These are phyloP conservation scores for Amphipoea oculea DNA, from an alignment of 2,888 invertebrate species.

Conservation along the genomic window DNA sequence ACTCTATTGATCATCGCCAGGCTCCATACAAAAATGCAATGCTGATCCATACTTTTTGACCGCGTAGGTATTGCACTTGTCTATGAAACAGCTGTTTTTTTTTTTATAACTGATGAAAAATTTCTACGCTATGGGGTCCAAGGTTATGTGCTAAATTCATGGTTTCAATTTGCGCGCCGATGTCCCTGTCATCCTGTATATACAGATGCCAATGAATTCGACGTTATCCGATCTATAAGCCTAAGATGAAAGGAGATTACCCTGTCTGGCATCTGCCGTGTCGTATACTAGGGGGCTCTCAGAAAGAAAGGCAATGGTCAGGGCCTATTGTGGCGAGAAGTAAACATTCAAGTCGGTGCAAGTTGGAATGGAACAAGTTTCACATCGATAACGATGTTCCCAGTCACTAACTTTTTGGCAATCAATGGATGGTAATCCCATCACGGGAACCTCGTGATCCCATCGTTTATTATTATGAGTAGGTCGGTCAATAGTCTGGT, in stretches of 20 bases:
- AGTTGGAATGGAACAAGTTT: slow-evolving; percentile 12
- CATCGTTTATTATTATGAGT: neutral
- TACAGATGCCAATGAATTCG: neutral
- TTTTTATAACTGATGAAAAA: neutral
- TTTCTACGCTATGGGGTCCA: neutral
- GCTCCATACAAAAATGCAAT: too few relatives aligned
- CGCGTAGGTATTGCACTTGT: too few relatives aligned
- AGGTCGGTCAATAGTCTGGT: too few relatives aligned
- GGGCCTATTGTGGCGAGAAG: neutral
- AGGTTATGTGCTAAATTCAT: neutral
- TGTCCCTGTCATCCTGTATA: neutral
- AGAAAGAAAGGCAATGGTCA: neutral
- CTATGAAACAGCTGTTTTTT: too few relatives aligned
- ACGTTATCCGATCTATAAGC: neutral
- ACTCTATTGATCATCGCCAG: too few relatives aligned
- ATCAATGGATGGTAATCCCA: neutral
- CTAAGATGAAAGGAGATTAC: slow-evolving; percentile 1
- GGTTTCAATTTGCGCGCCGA: neutral
- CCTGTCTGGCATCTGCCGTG: slow-evolving; percentile 5
- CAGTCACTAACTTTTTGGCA: neutral
- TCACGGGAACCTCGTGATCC: neutral
- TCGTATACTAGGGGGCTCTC: neutral
- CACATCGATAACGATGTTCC: neutral
- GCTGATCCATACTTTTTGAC: too few relatives aligned
- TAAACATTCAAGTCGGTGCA: neutral